A percentile compares a stretch with the other conserved stretches of the same genome.
These are phyloP conservation scores for Lithodes maja DNA, from an alignment of 2,888 invertebrate genomes.

Conservation along the genomic window DNA sequence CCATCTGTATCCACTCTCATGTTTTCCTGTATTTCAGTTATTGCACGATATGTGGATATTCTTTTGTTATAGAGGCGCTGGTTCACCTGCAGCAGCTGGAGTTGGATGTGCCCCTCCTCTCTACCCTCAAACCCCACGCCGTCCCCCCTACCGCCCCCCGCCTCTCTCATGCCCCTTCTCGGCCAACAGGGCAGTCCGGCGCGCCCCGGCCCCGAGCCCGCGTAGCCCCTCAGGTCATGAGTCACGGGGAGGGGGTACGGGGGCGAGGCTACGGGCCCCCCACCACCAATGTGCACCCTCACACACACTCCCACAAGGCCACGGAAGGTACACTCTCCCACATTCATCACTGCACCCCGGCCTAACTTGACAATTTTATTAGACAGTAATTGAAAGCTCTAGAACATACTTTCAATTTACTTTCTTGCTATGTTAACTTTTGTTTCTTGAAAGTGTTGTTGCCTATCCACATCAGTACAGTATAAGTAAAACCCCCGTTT, in stretches of 20 bases:
- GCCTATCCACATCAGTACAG: too few species aligned
- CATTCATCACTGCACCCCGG: too few species aligned
- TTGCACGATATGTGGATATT: neutral
- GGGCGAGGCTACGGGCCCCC: neutral
- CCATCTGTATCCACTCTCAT: neutral
- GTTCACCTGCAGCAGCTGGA: constrained; percentile 72
- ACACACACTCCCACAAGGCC: constrained; percentile 20
- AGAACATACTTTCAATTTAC: too few species aligned
- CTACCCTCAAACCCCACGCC: constrained; percentile 39
- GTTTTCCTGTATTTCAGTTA: too few species aligned
- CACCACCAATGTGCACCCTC: neutral
- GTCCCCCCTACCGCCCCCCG: constrained; percentile 47
- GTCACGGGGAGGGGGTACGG: constrained; percentile 16
- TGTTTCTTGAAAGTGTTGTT: too few species aligned
- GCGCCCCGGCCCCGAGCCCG: constrained; percentile 48
- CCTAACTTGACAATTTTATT: too few species aligned
- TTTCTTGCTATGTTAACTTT: too few species aligned
- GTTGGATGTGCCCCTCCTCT: constrained; percentile 67
- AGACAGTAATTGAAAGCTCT: too few species aligned
- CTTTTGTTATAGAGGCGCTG: constrained; percentile 69
- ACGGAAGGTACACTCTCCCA: constrained; percentile 40
- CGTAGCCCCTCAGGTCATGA: constrained; percentile 54
- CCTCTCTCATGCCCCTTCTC: constrained; percentile 38
- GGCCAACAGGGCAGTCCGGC: neutral
- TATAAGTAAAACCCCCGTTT: too few species aligned